Percentiles rank a stretch among this genome's conserved stretches.
These are phyloP conservation scores for Hydrolagus colliei DNA, from an alignment of 2,797 vertebrate species.

Conservation along the genomic window DNA sequence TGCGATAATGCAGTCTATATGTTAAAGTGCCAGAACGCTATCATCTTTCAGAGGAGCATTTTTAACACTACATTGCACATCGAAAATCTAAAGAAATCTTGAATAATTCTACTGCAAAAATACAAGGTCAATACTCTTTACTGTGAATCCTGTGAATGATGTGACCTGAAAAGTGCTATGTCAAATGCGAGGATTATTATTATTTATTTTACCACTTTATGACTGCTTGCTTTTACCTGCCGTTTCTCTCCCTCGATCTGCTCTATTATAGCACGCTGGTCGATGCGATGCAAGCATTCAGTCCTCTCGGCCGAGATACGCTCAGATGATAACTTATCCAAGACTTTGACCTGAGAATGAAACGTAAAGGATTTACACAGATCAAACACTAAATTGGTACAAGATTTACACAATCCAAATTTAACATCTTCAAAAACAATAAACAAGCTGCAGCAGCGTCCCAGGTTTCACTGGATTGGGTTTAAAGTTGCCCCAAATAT, in stretches of 20 bases:
- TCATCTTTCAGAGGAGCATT: no score
- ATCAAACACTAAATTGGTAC: not conserved
- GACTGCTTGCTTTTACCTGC: constrained; percentile 63
- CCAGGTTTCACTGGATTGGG: not conserved
- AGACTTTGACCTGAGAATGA: constrained; percentile 65
- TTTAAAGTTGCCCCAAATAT: not conserved
- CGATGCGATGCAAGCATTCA: constrained; percentile 77
- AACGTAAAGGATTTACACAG: not conserved
- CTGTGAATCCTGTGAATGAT: constrained; percentile 7
- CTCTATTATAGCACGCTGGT: constrained; percentile 66
- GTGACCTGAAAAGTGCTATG: not conserved
- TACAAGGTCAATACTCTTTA: no score
- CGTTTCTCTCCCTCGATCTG: constrained; percentile 68
- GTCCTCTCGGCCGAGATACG: constrained; percentile 78
- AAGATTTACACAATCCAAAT: not conserved
- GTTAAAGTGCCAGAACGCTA: no score
- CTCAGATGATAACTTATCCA: constrained; percentile 86
- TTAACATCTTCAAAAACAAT: not conserved
- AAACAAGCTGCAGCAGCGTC: not conserved
- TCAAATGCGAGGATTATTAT: not conserved
- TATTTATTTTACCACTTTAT: not conserved
- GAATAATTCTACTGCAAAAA: no score
- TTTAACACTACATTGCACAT: no score
- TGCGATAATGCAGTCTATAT: no score
- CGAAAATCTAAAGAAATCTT: no score